These are phyloP conservation scores for Mayetiola destructor DNA, from an alignment of 2,888 invertebrate genomes.

Conservation along the genomic window DNA sequence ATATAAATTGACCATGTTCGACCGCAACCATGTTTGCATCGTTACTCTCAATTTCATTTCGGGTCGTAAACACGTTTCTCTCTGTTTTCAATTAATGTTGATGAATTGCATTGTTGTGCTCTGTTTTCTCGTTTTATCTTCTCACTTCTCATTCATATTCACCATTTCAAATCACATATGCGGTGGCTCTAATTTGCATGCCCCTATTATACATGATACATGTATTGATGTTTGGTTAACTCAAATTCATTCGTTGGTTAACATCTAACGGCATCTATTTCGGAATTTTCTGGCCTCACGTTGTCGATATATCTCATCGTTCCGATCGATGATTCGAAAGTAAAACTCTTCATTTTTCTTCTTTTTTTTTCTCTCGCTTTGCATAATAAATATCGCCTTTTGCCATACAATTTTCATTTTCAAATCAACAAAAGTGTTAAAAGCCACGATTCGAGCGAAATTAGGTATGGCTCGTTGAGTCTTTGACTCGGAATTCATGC, in stretches of 20 bases:
- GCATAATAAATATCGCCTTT: constrained; percentile 13
- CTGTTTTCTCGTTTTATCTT: not conserved
- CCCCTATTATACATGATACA: constrained; percentile 2
- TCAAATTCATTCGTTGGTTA: too few species aligned
- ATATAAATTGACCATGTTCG: too few species aligned
- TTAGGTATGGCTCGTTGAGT: not conserved
- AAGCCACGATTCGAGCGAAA: not conserved
- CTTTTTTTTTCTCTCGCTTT: not conserved
- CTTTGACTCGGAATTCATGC: not conserved
- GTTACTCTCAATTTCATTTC: constrained; percentile 7
- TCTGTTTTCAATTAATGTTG: not conserved
- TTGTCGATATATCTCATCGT: not conserved
- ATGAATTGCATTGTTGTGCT: not conserved
- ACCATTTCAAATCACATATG: constrained; percentile 2
- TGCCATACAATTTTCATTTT: not conserved
- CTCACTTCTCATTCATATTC: not conserved
- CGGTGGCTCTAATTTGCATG: constrained; percentile 7
- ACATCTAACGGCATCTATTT: not conserved
- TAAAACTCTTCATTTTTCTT: too few species aligned
- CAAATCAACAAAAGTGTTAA: not conserved
- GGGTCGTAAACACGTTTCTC: not conserved
- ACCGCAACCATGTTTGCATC: too few species aligned
- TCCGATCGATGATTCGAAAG: constrained; percentile 10
- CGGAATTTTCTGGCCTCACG: not conserved
- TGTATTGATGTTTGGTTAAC: too few species aligned